These are phyloP conservation scores for Parnassius glacialis DNA, from an alignment of 2,888 invertebrate genomes.

Conservation along the genomic window DNA sequence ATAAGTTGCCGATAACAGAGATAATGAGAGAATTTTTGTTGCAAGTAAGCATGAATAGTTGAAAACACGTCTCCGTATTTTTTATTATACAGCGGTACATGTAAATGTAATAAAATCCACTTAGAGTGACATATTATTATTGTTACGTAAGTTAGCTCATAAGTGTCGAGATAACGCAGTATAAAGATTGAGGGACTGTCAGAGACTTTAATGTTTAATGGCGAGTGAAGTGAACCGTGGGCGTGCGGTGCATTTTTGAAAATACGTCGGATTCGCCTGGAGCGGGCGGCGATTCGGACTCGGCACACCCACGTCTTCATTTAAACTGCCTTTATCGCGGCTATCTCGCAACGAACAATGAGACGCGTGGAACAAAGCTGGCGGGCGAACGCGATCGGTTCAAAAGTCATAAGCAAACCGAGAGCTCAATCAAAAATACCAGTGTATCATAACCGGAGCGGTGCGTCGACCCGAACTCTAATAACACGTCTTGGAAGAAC, in stretches of 20 bases:
- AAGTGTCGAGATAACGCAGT: constrained; percentile 7
- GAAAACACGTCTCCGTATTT: no score
- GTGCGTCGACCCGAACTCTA: constrained; percentile 69
- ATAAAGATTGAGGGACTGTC: constrained; percentile 6
- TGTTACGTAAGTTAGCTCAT: constrained; percentile 11
- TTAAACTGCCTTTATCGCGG: background rate
- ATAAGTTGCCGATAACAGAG: no score
- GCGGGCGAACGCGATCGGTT: background rate
- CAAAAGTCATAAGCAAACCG: constrained; percentile 58
- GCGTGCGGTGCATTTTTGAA: constrained; percentile 3
- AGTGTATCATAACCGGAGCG: constrained; percentile 74
- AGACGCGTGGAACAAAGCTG: background rate
- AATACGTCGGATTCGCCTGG: background rate
- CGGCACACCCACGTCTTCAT: constrained; percentile 9
- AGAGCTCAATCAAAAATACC: constrained; percentile 79
- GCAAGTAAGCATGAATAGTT: no score
- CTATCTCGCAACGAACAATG: background rate
- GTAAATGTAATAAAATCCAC: background rate
- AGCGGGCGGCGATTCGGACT: background rate
- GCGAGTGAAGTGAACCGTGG: constrained; percentile 2
- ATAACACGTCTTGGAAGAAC: constrained; percentile 79
- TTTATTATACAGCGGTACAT: background rate
- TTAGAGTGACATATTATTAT: background rate
- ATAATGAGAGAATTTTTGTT: no score
- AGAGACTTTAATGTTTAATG: background rate